These are phyloP conservation scores for Pristionchus mayeri DNA, from an alignment of 2,888 invertebrate genomes.

Conservation along the genomic window DNA sequence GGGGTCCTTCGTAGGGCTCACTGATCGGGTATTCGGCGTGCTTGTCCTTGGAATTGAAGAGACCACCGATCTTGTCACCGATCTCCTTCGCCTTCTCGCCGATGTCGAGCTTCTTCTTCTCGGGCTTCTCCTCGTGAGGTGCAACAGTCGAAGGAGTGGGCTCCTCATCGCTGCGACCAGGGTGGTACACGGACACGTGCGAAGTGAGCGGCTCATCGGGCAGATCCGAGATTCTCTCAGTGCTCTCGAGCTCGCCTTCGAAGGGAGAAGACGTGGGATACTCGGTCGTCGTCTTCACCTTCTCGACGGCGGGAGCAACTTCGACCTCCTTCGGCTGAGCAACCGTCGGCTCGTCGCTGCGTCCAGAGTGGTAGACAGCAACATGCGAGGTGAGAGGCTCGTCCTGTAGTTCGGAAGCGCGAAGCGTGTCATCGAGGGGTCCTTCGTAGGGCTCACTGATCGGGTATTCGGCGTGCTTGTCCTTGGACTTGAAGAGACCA, in stretches of 20 bases:
- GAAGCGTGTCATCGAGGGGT: background rate
- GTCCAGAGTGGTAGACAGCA: background rate
- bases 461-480: constrained; percentile 13
- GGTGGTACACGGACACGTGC: constrained; percentile 12
- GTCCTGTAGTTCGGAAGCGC: background rate
- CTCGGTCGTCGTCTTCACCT: background rate
- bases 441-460: background rate
- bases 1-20: background rate
- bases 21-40: constrained; percentile 1
- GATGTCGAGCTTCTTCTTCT: constrained; percentile 38
- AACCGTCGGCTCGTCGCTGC: background rate
- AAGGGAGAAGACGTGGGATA: background rate
- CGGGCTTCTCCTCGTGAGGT: constrained; percentile 3
- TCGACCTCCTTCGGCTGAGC: constrained; percentile 1
- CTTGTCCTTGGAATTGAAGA: constrained; percentile 26
- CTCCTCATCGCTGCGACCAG: constrained; percentile 7
- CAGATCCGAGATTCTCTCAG: background rate
- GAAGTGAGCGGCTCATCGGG: background rate
- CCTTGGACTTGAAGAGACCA: constrained; percentile 22
- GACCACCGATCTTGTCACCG: constrained; percentile 24
- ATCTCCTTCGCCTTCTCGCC: constrained; percentile 20
- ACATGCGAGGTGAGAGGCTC: background rate
- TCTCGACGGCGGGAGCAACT: background rate
- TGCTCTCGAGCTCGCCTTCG: constrained; percentile 23
- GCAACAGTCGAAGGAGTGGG: background rate